A percentile compares a stretch with the other conserved stretches of the same genome.
Evolutionary conservation across 2,888 invertebrate species (phyloP).

Genomic region (Anticlea derivata): DNA sequence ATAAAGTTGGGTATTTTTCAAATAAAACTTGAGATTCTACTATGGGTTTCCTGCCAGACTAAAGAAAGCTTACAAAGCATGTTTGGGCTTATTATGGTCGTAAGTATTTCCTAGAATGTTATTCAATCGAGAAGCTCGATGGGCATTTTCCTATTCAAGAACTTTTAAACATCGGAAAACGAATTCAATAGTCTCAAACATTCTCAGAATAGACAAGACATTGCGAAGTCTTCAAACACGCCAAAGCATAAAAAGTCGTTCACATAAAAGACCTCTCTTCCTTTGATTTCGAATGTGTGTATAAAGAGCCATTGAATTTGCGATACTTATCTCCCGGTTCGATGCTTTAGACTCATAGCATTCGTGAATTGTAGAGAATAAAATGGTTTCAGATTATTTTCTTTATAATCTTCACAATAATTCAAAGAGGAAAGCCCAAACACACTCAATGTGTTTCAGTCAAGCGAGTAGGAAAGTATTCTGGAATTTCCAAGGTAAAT

Average conservation of each 20-base stretch:
- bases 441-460: constrained; percentile 4
- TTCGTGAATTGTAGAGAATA: constrained; percentile 25
- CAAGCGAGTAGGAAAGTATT: background rate
- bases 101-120: too few relatives aligned
- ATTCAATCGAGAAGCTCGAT: background rate
- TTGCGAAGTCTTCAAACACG: constrained; percentile 18
- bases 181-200: background rate
- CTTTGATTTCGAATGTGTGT: constrained; percentile 34
- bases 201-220: constrained; percentile 18
- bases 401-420: constrained; percentile 33
- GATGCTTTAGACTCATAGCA: constrained; percentile 26
- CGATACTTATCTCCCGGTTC: constrained; percentile 31
- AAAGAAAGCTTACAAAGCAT: too few relatives aligned
- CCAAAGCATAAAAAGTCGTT: constrained; percentile 28
- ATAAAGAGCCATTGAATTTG: constrained; percentile 32
- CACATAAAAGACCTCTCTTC: constrained; percentile 24
- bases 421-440: constrained; percentile 26
- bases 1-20: too few relatives aligned
- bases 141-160: too few relatives aligned
- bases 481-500: background rate
- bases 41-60: too few relatives aligned
- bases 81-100: too few relatives aligned
- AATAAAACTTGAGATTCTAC: too few relatives aligned
- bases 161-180: too few relatives aligned
- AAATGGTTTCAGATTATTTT: constrained; percentile 33